Evolutionary conservation across 2,888 invertebrate genomes (phyloP), one percentile per base, ranked within the genome.

Genomic region (Orchestes rusci): DNA sequence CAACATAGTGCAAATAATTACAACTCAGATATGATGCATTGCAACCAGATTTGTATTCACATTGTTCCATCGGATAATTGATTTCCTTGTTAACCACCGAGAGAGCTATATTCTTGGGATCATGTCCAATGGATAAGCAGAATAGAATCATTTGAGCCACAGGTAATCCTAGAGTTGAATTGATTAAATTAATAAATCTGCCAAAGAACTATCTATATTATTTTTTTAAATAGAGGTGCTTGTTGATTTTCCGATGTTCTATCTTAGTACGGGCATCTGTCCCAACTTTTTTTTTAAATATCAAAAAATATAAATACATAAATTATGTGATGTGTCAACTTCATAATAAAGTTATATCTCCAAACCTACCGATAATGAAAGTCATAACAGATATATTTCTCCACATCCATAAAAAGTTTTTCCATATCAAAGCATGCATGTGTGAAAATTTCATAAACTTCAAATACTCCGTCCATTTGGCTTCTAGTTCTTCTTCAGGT

Each of bases 91-190:
- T 93, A 17, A 89, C 81, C 18, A 92, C 76, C 1, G 84, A 90
- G 29, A 94, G 65, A 31, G 76, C 77, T 1, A 94, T 70, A 10
- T 84, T 82, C 4, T 73, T 70, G 0, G 91, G 91, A 63, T 89
- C 86, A 62, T 85, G 84, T n/a, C 91, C 91, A 56, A 92, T 86
- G 12, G 92, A 84, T 37, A 87, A 69, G 63, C 92, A 93, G 71
- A 93, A 94, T 33, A 94, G 69, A 16, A 91, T 71, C 60, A 88
- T 89, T 72, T 94, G 91, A 2, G 44, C 75, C 2, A 90, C 79
- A 0, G 94, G 94, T 38, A 94, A 72, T 10, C 85, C 50, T 48
- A 18, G 23, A 23, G 10, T 23, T 23, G 10, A 23, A 7, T n/a
- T n/a, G n/a, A n/a, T n/a, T n/a, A n/a, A n/a, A n/a, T n/a, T n/a